These are phyloP conservation scores for Zygothrica quintamaculata DNA, from an alignment of 2,888 invertebrate genomes.

Conservation along the genomic window DNA sequence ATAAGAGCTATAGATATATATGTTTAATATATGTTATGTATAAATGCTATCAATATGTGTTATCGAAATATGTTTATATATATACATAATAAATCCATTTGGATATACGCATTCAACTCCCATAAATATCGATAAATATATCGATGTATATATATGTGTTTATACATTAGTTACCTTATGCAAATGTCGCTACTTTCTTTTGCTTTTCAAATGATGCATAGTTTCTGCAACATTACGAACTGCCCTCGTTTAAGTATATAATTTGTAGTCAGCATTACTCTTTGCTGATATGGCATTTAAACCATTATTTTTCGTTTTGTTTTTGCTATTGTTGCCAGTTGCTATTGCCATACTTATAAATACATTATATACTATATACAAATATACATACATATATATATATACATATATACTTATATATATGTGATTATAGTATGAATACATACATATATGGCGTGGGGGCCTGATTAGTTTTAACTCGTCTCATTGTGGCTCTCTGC, in stretches of 20 bases:
- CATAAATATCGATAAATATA: too few relatives aligned
- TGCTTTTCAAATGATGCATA: background rate
- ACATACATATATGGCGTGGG: conserved; percentile 61
- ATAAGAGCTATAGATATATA: too few relatives aligned
- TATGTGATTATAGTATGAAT: background rate
- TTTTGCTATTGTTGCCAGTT: conserved; percentile 32
- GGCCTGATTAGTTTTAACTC: conserved; percentile 79
- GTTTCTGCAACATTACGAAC: conserved; percentile 9
- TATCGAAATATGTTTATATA: too few relatives aligned
- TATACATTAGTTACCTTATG: background rate
- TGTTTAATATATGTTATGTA: too few relatives aligned
- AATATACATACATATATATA: background rate
- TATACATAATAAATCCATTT: too few relatives aligned
- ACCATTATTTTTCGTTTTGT: conserved; percentile 64
- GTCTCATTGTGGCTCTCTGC: conserved; percentile 29
- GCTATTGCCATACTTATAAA: conserved; percentile 54
- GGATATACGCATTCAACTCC: too few relatives aligned
- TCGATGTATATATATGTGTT: conserved; percentile 2
- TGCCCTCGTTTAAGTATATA: conserved; percentile 51
- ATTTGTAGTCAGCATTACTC: conserved; percentile 76
- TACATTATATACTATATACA: conserved; percentile 55
- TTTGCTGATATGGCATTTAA: conserved; percentile 80
- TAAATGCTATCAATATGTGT: too few relatives aligned
- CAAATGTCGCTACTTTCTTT: background rate
- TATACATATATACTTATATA: background rate